Base-by-base conservation (phyloP, 2,113 vertebrate genomes). In the Calonectris borealis region DNA sequence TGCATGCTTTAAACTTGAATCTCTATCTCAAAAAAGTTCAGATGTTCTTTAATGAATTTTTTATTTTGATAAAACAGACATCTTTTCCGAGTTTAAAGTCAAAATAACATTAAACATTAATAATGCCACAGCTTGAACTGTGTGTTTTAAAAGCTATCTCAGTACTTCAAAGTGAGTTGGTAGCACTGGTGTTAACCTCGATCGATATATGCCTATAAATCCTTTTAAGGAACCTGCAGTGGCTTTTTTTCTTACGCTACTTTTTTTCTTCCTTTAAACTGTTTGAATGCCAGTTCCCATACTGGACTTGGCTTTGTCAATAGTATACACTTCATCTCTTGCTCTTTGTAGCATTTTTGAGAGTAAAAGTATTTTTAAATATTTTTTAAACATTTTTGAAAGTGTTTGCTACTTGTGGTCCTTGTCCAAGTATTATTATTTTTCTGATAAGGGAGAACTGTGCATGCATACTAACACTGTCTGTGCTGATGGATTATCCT, bases 401-500 rank as follows among this genome's bases (percentile, higher is more conserved):
- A 86, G 95, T 95, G 90, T 86, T 95, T 86, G 49, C 64, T 93
- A 17, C 96, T 95, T 70, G 42, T 83, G 51, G 46, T 97, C 58
- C 97, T 98, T 98, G 94, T 29, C 58, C 36, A 11, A 81, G 29
- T 70, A 32, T 51, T 79, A 52, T 42, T 84, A 24, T 60, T 84
- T 81, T 97, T n/a, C 69, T 97, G 73, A 29, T 94, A 92, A 95
- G 78, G 81, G 89, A 98, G 95, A 98, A 21, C 94, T 93, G 62
- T 87, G 85, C 32, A 10, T 4, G 5, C 51, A 8, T 90, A 46
- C 14, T 82, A 96, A 54, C 91, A 42, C 83, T 94, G 95, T 84
- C 95, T 98, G 96, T 98, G 97, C 97, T 97, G 97, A 96, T 98
- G 97, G 98, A 98, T 97, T 98, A 97, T 97, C 77, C 62, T 86